Evolutionary conservation across 2,797 vertebrate genomes (phyloP), one percentile per base, ranked within the genome.

Genomic region (Typhlichthys eigenmanni): DNA sequence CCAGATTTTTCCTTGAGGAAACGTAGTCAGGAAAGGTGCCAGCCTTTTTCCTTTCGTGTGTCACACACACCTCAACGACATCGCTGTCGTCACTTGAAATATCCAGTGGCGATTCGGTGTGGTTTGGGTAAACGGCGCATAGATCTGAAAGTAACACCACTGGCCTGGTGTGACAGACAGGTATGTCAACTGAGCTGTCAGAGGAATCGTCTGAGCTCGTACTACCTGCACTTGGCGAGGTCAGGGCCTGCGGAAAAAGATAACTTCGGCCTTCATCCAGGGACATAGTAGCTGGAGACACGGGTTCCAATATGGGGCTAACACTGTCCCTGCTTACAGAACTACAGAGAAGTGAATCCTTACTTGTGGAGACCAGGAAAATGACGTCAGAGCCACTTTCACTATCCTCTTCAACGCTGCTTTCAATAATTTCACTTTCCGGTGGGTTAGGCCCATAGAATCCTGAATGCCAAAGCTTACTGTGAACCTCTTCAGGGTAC

Each of bases 71-170:
- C 54, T 92, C 90, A 0, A 91, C 61, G 0, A 90, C 74, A n/a
- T 90, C 89, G n/a, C 90, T 92, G 75, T 91, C 86, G 0, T 91
- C 90, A 12, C 91, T 92, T 2, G 87, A 90, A 17, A 81, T 29
- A 0, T 85, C 85, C 0, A 75, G 69, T 0, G 52, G 65, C 0
- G 85, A 85, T 2, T 74, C 77, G 0, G 49, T 13, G 0, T 50
- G 8, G 55, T 76, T 71, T 5, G 51, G 19, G 4, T 86, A 88
- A 0, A 78, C 75, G 0, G 67, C 55, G 0, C 66, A 64, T 4
- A 89, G 83, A 74, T 89, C 87, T 0, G 90, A 89, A 1, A 90
- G 74, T 2, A 88, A 83, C 34, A 89, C 86, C 0, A 89, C 72
- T 0, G 89, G 89, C 48, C 87, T 64, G 47, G 81, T 49, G 72